These are phyloP conservation scores for Hesperophylax magnus DNA, from an alignment of 1,140 invertebrate species.

Conservation along the genomic window DNA sequence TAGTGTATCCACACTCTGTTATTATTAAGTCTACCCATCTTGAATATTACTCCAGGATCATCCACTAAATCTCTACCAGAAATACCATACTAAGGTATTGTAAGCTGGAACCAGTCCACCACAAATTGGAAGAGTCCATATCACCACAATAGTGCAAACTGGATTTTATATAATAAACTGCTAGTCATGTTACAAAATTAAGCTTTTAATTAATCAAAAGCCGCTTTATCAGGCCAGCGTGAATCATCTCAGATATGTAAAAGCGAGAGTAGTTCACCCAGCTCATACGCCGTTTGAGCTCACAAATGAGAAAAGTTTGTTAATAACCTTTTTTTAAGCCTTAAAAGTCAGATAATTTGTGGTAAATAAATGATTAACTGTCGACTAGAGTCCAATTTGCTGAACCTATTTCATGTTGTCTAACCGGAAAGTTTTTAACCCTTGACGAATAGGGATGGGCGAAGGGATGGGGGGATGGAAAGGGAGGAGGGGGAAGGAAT, in stretches of 20 bases:
- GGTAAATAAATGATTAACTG: slow-evolving; percentile 44
- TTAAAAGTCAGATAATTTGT: slow-evolving; percentile 36
- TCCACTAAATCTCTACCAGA: too few species aligned
- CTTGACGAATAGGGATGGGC: slow-evolving; percentile 1
- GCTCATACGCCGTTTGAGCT: slow-evolving; percentile 17
- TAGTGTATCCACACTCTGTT: too few species aligned
- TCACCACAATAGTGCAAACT: neutral
- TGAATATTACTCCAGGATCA: too few species aligned
- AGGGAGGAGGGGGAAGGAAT: neutral
- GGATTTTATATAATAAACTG: too few species aligned
- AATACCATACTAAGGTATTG: too few species aligned
- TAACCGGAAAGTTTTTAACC: slow-evolving; percentile 30
- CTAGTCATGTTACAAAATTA: too few species aligned
- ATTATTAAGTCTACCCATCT: too few species aligned
- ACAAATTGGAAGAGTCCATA: too few species aligned
- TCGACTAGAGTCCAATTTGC: slow-evolving; percentile 39
- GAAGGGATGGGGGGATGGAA: neutral
- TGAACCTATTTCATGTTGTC: slow-evolving; percentile 35
- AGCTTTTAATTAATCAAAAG: too few species aligned
- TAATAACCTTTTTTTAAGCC: slow-evolving; percentile 34
- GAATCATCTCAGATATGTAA: neutral
- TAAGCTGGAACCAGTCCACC: too few species aligned
- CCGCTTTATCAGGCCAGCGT: neutral
- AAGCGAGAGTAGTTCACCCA: neutral
- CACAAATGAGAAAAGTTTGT: slow-evolving; percentile 37